Evolutionary conservation across 2,797 vertebrate genomes (phyloP), one percentile per base, ranked within the genome.

Genomic region (Pangasius djambal): DNA sequence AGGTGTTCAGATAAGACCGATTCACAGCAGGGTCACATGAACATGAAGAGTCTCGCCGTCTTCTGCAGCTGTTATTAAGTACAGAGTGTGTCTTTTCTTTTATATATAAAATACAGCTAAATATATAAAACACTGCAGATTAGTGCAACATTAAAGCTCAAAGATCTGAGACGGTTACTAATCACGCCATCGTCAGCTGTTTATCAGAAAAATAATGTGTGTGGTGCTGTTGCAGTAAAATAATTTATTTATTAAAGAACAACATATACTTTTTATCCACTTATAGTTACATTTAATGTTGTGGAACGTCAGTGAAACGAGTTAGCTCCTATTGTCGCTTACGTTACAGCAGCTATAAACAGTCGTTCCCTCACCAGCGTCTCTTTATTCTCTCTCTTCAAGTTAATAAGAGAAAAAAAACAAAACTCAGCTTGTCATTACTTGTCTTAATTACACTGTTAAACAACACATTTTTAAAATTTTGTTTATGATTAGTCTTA

Each of bases 1-100:
- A 85, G 83, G 55, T 6, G 52, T 83, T 63, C 34, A 61, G 81
- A 83, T 83, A 61, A 61, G 55, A 81, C 4, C 34, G 9, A 52
- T 31, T 52, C 28, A 37, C 67, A n/a, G 67, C 69, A 10, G 34
- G 15, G 16, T 37, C 69, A 55, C 77, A 12, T 15, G 22, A 61
- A 25, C 57, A 34, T 4, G 1, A 28, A 25, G 79, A 44, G 9
- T 5, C 20, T 82, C 34, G 10, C 10, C 1, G 28, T 34, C 16
- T 16, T 8, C 44, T 52, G 31, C 72, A 74, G 44, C 72, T 2
- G 9, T 15, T 40, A 74, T 44, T 25, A 22, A 13, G 40, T 20
- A 28, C 25, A 1, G 37, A 48, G 9, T 0, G 74, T 20, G 74
- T 40, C 3, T 3, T 6, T 69, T 31, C 65, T 4, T 57, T 57